phyloP scores from a whole-genome alignment of 2,888 invertebrate genomes.

The Erebia palarica region DNA sequence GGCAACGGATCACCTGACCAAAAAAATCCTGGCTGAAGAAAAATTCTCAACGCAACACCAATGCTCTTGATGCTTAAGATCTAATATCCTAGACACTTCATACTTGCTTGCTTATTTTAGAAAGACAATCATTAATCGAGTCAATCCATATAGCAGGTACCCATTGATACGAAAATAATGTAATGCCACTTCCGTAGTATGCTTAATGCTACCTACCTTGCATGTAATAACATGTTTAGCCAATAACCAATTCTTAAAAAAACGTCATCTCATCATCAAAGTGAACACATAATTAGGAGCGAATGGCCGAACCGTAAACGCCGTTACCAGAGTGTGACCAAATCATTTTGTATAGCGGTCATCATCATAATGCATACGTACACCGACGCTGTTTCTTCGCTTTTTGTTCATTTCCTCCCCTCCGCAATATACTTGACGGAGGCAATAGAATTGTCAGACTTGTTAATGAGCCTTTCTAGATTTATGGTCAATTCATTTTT shows the following conservation, averaged over 20 bases:
- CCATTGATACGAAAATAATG: too few species aligned
- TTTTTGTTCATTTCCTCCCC: conserved; percentile 46
- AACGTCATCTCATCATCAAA: conserved; percentile 39
- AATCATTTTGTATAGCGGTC: conserved; percentile 71
- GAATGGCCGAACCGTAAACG: conserved; percentile 60
- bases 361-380: conserved; percentile 49
- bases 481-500: conserved; percentile 14
- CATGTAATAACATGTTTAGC: too few species aligned
- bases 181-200: background rate
- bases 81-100: too few species aligned
- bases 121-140: too few species aligned
- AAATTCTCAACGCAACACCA: too few species aligned
- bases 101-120: too few species aligned
- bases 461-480: conserved; percentile 36
- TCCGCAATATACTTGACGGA: conserved; percentile 30
- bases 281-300: conserved; percentile 60
- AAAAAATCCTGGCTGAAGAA: too few species aligned
- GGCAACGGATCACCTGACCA: too few species aligned
- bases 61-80: too few species aligned
- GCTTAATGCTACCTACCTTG: background rate
- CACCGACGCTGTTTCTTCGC: conserved; percentile 43
- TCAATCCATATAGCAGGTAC: too few species aligned
- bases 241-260: conserved; percentile 36
- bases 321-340: conserved; percentile 72
- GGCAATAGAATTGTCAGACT: conserved; percentile 32